These are phyloP conservation scores for Poicephalus gulielmi DNA, from an alignment of 2,113 vertebrate species.

Conservation along the genomic window DNA sequence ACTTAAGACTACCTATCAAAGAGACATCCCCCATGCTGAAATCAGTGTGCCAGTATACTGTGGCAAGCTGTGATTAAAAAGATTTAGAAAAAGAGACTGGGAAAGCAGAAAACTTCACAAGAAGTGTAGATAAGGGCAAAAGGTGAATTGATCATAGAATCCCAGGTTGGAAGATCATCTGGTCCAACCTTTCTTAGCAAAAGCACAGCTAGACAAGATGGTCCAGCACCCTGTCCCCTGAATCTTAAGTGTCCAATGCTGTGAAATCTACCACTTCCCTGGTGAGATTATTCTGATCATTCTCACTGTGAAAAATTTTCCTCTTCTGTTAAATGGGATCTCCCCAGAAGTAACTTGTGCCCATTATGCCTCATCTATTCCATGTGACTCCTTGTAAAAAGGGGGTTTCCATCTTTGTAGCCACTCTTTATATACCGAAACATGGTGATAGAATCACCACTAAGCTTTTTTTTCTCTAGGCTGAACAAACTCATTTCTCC, in stretches of 20 bases:
- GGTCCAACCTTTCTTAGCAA: background rate
- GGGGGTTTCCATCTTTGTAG: background rate
- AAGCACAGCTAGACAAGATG: background rate
- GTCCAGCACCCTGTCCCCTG: background rate
- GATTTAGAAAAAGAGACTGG: background rate
- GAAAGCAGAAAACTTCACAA: background rate
- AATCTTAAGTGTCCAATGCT: background rate
- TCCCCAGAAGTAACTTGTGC: background rate
- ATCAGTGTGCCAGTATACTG: background rate
- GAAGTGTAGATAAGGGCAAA: background rate
- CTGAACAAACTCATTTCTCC: background rate
- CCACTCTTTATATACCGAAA: background rate
- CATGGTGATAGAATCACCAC: background rate
- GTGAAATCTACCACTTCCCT: background rate
- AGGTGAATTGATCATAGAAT: background rate
- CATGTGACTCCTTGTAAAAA: background rate
- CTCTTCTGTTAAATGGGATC: background rate
- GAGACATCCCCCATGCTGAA: background rate
- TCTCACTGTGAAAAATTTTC: background rate
- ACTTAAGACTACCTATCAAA: background rate
- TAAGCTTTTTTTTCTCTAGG: background rate
- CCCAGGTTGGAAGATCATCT: background rate
- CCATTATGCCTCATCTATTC: background rate
- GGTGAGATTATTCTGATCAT: background rate
- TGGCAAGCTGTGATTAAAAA: background rate